Conservation (phyloP, 53 echinoderm and acorn worm genomes). For the Echinometra lucunter region DNA sequence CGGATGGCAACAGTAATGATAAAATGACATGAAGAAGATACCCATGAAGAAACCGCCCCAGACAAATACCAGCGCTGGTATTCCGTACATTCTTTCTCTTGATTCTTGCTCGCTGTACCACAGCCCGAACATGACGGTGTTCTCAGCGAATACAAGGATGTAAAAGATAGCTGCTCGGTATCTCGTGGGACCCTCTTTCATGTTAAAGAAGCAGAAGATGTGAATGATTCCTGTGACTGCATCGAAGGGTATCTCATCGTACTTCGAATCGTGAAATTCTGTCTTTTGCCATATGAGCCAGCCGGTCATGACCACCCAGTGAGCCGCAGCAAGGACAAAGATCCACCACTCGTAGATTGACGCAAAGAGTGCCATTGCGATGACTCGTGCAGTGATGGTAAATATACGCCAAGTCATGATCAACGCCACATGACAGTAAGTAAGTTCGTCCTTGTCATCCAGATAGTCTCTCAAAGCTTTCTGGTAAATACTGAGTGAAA, state of each 20-base stretch:
- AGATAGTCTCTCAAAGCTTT: constrained; percentile 88
- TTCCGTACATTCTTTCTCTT: constrained; percentile 71
- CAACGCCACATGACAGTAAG: constrained; percentile 73
- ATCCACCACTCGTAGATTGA: constrained; percentile 86
- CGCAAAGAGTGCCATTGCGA: constrained; percentile 90
- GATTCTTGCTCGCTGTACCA: constrained; percentile 83
- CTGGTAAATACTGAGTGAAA: constrained; percentile 93
- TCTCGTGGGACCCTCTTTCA: constrained; percentile 93
- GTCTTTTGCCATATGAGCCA: constrained; percentile 86
- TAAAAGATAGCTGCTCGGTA: constrained; percentile 84
- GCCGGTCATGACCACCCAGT: constrained; percentile 87
- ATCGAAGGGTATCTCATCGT: constrained; percentile 89
- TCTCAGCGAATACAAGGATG: constrained; percentile 81
- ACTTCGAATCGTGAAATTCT: constrained; percentile 77
- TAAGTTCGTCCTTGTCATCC: constrained; percentile 74
- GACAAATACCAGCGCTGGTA: constrained; percentile 84
- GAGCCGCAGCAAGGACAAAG: constrained; percentile 78
- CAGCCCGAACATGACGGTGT: constrained; percentile 86
- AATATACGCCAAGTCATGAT: constrained; percentile 90
- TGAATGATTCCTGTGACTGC: constrained; percentile 89
- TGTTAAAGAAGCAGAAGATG: constrained; percentile 98
- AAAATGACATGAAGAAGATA: constrained; percentile 81
- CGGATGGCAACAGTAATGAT: constrained; percentile 88
- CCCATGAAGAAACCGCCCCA: constrained; percentile 97
- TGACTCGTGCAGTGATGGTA: constrained; percentile 92